Percentiles rank a stretch among this genome's conserved stretches.
These are phyloP conservation scores for Chamaea fasciata DNA, from an alignment of 2,113 vertebrate species.

Conservation along the genomic window DNA sequence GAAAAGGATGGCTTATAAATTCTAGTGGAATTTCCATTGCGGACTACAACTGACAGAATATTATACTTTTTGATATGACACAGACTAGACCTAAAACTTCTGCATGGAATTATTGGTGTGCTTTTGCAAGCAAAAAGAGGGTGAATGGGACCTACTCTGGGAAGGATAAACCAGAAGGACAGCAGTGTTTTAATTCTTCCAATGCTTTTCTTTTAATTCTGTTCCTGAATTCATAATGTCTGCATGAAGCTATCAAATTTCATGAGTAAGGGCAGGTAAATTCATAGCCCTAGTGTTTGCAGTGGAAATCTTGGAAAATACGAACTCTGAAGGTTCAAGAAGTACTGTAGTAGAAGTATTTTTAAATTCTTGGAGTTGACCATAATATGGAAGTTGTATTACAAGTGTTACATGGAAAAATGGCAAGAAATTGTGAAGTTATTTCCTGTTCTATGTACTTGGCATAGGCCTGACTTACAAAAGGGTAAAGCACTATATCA, in stretches of 20 bases:
- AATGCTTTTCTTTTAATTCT: not conserved
- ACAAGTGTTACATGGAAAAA: not conserved
- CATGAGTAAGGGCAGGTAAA: not conserved
- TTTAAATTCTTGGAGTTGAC: not conserved
- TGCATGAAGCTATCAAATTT: not conserved
- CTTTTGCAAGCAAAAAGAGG: not conserved
- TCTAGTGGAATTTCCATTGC: not conserved
- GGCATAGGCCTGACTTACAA: not conserved
- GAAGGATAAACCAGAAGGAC: not conserved
- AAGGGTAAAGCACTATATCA: not conserved
- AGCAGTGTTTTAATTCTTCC: not conserved
- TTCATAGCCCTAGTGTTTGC: not conserved
- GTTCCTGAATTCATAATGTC: not conserved
- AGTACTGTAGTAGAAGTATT: not conserved
- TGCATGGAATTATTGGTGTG: not conserved
- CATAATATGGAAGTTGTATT: not conserved
- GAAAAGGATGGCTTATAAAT: not conserved
- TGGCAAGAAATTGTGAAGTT: not conserved
- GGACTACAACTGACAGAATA: not conserved
- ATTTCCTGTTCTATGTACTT: not conserved
- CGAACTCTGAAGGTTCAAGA: not conserved
- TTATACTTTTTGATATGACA: not conserved
- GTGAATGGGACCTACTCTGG: not conserved
- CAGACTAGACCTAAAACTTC: not conserved
- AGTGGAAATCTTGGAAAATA: not conserved